Conservation (phyloP, 2,797 vertebrate species). For the Leptatherina wallacei region DNA sequence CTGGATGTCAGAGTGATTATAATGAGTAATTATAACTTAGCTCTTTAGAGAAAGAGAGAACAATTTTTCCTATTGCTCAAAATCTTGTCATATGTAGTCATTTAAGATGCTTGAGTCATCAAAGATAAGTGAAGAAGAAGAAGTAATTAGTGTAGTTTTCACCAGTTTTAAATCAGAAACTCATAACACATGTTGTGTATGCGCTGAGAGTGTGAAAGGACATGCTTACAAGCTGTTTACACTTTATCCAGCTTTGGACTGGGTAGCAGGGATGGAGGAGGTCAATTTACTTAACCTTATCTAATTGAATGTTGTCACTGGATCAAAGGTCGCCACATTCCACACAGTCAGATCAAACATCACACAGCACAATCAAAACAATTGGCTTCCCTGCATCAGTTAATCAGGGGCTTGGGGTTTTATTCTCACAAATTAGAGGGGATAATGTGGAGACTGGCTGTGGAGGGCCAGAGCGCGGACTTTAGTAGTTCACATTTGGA, state of each 20-base stretch:
- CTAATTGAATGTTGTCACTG: constrained; percentile 83
- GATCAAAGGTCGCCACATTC: constrained; percentile 84
- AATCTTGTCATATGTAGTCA: constrained; percentile 46
- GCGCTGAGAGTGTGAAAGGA: constrained; percentile 16
- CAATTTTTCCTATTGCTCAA: constrained; percentile 11
- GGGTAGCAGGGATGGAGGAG: constrained; percentile 62
- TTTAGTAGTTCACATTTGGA: constrained; percentile 16
- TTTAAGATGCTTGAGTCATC: constrained; percentile 37
- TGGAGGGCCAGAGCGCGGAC: constrained; percentile 20
- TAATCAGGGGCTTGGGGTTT: constrained; percentile 64
- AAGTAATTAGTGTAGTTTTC: constrained; percentile 22
- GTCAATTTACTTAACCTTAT: constrained; percentile 84
- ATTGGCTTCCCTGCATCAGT: constrained; percentile 69
- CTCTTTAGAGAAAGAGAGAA: constrained; percentile 24
- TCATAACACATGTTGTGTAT: neutral
- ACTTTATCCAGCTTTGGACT: constrained; percentile 56
- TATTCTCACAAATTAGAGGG: constrained; percentile 67
- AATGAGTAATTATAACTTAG: constrained; percentile 28
- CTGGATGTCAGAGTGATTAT: constrained; percentile 46
- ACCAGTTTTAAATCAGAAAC: constrained; percentile 15
- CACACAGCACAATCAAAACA: constrained; percentile 76
- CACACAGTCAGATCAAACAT: constrained; percentile 77
- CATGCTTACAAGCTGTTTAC: constrained; percentile 64
- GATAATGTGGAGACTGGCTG: constrained; percentile 45
- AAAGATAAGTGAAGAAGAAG: constrained; percentile 15